phyloP scores from a whole-genome alignment of 2,888 invertebrate genomes.

The Lottia scabra region DNA sequence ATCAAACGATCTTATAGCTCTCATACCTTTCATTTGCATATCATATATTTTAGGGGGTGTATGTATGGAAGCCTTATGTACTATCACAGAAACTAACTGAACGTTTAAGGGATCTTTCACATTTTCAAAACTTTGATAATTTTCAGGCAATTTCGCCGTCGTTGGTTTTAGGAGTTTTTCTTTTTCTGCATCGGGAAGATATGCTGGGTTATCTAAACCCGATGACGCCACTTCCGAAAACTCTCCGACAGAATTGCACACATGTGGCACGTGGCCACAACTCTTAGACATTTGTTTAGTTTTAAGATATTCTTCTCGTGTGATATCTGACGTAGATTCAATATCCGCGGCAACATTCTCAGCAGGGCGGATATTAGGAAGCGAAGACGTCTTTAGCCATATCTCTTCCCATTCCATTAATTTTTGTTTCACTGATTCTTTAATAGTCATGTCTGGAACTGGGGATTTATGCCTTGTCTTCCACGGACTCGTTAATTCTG shows the following conservation, averaged over 20 bases:
- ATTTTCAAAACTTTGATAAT: background rate
- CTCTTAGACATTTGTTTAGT: constrained; percentile 22
- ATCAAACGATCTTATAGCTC: background rate
- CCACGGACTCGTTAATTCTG: constrained; percentile 31
- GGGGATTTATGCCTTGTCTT: constrained; percentile 27
- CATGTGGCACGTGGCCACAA: constrained; percentile 22
- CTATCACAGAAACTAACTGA: constrained; percentile 18
- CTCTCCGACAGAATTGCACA: constrained; percentile 3
- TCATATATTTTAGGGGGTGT: constrained; percentile 10
- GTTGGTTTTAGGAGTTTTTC: constrained; percentile 11
- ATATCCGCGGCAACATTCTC: constrained; percentile 16
- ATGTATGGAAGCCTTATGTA: constrained; percentile 18
- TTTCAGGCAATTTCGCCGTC: constrained; percentile 1
- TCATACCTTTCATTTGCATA: background rate
- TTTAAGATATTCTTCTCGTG: constrained; percentile 8
- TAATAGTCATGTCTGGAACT: constrained; percentile 24
- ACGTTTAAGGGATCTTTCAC: background rate
- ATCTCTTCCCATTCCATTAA: constrained; percentile 31
- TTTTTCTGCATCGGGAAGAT: constrained; percentile 19
- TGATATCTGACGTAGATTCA: constrained; percentile 7
- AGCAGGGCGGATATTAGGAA: constrained; percentile 49
- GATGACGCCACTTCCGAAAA: constrained; percentile 17
- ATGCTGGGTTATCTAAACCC: constrained; percentile 47
- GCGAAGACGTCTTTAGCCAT: constrained; percentile 50
- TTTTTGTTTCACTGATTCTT: constrained; percentile 23